Conservation (phyloP, 1,140 invertebrate species). For the Drosophila sturtevanti region DNA sequence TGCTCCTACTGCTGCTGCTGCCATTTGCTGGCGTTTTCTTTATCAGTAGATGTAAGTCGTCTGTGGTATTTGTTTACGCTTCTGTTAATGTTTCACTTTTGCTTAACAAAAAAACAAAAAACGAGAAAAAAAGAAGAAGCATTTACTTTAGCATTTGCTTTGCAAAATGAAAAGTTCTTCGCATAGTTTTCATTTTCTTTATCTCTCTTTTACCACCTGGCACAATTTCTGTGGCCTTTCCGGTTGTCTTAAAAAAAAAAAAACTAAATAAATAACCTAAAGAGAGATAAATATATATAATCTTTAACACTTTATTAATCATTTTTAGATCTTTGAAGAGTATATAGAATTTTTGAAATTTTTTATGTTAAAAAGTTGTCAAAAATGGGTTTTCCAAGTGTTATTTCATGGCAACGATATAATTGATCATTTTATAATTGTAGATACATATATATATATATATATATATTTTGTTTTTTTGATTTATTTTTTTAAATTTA, state of each 20-base stretch:
- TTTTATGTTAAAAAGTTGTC: too few relatives aligned
- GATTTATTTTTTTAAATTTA: too few relatives aligned
- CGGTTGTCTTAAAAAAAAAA: slow-evolving; percentile 25
- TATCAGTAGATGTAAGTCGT: slow-evolving; percentile 74
- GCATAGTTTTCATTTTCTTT: slow-evolving; percentile 45
- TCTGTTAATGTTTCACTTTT: slow-evolving; percentile 78
- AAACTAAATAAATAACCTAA: neutral
- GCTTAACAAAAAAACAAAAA: slow-evolving; percentile 51
- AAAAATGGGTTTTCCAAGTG: too few relatives aligned
- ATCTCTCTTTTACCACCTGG: slow-evolving; percentile 31
- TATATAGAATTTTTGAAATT: too few relatives aligned
- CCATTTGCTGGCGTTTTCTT: slow-evolving; percentile 44
- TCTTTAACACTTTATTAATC: too few relatives aligned
- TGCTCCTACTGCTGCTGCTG: slow-evolving; percentile 4
- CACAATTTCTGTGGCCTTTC: slow-evolving; percentile 58
- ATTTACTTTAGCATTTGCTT: slow-evolving; percentile 54
- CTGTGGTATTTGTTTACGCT: slow-evolving; percentile 70
- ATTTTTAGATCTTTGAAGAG: too few relatives aligned
- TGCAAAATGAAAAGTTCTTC: slow-evolving; percentile 17
- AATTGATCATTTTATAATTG: too few relatives aligned
- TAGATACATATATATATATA: too few relatives aligned
- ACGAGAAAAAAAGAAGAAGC: slow-evolving; percentile 26
- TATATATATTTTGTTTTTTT: too few relatives aligned
- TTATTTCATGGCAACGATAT: too few relatives aligned
- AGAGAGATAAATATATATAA: too few relatives aligned